Conservation (phyloP, 2,113 vertebrate genomes). For the Myotis davidii region DNA sequence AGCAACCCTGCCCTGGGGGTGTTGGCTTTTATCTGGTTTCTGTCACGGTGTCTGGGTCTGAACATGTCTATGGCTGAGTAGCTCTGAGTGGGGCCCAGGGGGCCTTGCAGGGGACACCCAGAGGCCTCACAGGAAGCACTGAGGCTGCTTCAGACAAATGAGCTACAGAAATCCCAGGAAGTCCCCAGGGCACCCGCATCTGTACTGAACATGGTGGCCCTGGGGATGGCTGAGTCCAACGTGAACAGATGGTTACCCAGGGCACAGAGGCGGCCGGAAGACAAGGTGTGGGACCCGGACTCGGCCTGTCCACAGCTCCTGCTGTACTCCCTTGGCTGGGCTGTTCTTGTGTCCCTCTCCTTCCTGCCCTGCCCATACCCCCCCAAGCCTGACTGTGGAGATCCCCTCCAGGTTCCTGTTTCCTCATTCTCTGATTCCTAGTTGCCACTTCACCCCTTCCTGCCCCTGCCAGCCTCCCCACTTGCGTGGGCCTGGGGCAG, state of each 20-base stretch:
- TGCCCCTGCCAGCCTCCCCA: not conserved
- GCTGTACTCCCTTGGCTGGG: not conserved
- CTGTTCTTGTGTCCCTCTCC: not conserved
- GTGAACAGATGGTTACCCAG: not conserved
- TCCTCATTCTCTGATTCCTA: not conserved
- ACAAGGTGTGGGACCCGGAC: not conserved
- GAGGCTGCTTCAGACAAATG: slow-evolving; percentile 25
- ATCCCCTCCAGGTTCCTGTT: not conserved
- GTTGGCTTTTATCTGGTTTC: not conserved
- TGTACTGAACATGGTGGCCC: not conserved
- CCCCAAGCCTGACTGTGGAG: not conserved
- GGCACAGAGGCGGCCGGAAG: not conserved
- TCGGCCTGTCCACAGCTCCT: not conserved
- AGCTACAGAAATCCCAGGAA: not conserved
- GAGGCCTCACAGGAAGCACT: not conserved
- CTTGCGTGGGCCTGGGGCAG: not conserved
- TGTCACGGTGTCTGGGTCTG: not conserved
- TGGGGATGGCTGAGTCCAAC: not conserved
- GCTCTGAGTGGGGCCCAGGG: not conserved
- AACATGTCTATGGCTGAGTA: not conserved
- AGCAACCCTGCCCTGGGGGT: not conserved
- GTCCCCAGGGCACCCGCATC: not conserved
- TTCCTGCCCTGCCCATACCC: not conserved
- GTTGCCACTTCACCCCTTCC: not conserved
- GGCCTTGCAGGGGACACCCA: not conserved